Base-by-base conservation (phyloP, 2,113 vertebrate genomes). In the Syngnathoides biaculeatus region DNA sequence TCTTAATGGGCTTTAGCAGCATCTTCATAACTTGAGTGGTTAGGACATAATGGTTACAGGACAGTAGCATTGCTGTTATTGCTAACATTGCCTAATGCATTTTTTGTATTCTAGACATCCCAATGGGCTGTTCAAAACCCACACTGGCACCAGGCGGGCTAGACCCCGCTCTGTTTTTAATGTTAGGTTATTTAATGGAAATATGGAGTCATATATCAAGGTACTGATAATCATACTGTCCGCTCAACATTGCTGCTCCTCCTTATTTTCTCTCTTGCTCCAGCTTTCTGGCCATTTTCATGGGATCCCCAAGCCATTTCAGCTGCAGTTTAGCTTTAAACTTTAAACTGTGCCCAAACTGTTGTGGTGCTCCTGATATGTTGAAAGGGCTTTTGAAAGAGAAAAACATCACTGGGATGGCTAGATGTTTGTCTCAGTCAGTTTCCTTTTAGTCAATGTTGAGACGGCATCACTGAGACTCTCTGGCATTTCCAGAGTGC, bases 121-220 rank as follows among this genome's bases (percentile, higher is more conserved):
- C 91, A 93, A 93, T 81, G 91, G 95, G 88, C 92, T 91, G 84
- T 90, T 92, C 92, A 96, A 93, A 87, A 93, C 94, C 89, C 94
- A 92, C 91, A 93, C 94, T 90, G 95, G 94, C 93, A 91, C 92
- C 88, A 94, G 91, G 91, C 94, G 94, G 90, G 86, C 90, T 91
- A 93, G 94, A 86, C 94, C 94, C 88, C 92, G 90, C 84, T 97
- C 95, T 75, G 91, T 95, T 65, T 96, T 89, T 96, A 95, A 91
- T 91, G 90, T 94, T 95, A 96, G 94, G 87, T 95, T 96, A 90
- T 98, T 96, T 95, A 97, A 95, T 93, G 95, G 94, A 91, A 94
- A 96, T 94, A 91, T 98, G 95, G 94, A 96, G 91, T 92, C 94
- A 27, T 97, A 96, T 92, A 91, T 98, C 89, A 94, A 96, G 95